Evolutionary conservation across 2,797 vertebrate genomes (phyloP).

Genomic region (Echeneis naucrates): DNA sequence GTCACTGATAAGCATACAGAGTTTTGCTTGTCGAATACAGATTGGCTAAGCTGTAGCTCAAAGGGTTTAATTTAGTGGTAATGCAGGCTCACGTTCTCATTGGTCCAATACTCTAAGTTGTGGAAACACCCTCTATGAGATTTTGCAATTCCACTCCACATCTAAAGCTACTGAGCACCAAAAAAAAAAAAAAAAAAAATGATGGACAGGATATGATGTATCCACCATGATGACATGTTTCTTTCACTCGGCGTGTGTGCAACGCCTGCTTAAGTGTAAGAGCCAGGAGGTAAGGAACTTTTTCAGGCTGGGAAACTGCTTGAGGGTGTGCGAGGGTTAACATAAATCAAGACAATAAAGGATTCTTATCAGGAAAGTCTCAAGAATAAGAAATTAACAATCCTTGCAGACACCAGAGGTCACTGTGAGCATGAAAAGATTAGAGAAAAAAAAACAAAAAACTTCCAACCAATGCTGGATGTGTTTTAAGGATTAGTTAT

Average conservation of each 20-base stretch:
- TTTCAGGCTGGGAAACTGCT: slow-evolving; percentile 80
- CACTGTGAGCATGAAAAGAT: slow-evolving; percentile 33
- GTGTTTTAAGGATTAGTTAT: slow-evolving; percentile 11
- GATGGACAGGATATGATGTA: slow-evolving; percentile 42
- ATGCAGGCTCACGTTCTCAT: slow-evolving; percentile 48
- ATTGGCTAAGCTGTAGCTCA: slow-evolving; percentile 48
- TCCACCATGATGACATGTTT: slow-evolving; percentile 47
- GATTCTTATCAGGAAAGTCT: slow-evolving; percentile 70
- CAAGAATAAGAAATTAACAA: slow-evolving; percentile 27
- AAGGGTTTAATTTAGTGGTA: slow-evolving; percentile 66
- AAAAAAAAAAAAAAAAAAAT: slow-evolving; percentile 53
- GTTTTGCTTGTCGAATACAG: slow-evolving; percentile 38
- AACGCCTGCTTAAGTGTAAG: slow-evolving; percentile 42
- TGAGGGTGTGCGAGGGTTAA: slow-evolving; percentile 72
- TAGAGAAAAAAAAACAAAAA: background rate
- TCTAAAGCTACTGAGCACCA: slow-evolving; percentile 22
- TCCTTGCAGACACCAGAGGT: slow-evolving; percentile 64
- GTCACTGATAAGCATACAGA: slow-evolving; percentile 38
- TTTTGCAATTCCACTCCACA: slow-evolving; percentile 46
- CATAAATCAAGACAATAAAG: slow-evolving; percentile 81
- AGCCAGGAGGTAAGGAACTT: slow-evolving; percentile 68
- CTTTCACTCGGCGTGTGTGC: slow-evolving; percentile 39
- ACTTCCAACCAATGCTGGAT: background rate
- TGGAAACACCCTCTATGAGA: slow-evolving; percentile 62
- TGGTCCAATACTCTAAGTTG: slow-evolving; percentile 44